A percentile compares a stretch with the other conserved stretches of the same genome.
phyloP scores from a whole-genome alignment of 2,888 invertebrate species.

The Bibio marci region DNA sequence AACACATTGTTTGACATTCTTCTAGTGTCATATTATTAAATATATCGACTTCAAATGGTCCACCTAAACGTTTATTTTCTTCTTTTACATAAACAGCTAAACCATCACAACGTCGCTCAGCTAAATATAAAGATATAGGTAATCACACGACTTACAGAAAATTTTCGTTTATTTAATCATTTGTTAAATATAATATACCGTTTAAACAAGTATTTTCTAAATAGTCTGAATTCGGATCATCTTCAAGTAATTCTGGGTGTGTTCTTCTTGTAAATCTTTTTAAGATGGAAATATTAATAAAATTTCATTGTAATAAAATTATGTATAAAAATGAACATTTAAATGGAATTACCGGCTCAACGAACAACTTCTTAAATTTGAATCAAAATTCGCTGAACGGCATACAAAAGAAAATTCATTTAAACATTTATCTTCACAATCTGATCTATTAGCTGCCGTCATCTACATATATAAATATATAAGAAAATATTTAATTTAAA shows the following conservation, averaged over 20 bases:
- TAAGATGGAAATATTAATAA: neutral
- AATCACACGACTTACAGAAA: neutral
- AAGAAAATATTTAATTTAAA: neutral
- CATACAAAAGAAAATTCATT: constrained; percentile 81
- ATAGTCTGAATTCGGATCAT: constrained; percentile 77
- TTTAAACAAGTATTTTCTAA: constrained; percentile 81
- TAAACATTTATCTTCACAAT: constrained; percentile 78
- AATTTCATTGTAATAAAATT: neutral
- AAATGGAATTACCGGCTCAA: constrained; percentile 41
- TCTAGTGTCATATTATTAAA: constrained; percentile 72
- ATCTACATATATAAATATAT: constrained; percentile 15
- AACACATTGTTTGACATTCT: constrained; percentile 76
- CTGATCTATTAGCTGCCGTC: constrained; percentile 68
- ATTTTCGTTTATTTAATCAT: neutral
- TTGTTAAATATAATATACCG: constrained; percentile 35
- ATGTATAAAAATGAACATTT: neutral
- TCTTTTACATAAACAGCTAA: constrained; percentile 77
- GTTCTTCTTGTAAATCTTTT: constrained; percentile 64
- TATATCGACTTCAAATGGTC: constrained; percentile 76
- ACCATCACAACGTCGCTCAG: constrained; percentile 73
- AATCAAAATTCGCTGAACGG: constrained; percentile 71
- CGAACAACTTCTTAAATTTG: constrained; percentile 58
- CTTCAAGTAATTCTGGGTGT: constrained; percentile 67
- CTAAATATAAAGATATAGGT: constrained; percentile 28
- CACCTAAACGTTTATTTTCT: constrained; percentile 71